Conservation (phyloP, 2,888 invertebrate genomes). For the Venustoraphidia nigricollis region DNA sequence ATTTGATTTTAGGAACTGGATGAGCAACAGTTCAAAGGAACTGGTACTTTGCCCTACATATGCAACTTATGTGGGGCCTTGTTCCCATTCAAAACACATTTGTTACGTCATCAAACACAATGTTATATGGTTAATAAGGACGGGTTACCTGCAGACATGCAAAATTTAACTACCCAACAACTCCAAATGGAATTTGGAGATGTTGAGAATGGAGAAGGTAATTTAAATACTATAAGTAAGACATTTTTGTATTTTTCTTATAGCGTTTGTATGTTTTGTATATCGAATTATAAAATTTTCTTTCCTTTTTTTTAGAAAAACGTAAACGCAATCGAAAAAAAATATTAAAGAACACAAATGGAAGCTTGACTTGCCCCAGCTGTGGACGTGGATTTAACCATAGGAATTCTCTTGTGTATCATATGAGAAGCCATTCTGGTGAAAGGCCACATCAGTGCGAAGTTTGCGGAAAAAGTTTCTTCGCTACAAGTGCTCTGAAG, state of each 20-base stretch:
- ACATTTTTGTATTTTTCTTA: no score
- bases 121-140: conserved; percentile 1
- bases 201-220: conserved; percentile 21
- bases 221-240: conserved; percentile 10
- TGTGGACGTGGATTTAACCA: conserved; percentile 66
- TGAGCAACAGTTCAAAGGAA: not conserved
- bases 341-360: conserved; percentile 12
- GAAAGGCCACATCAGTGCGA: conserved; percentile 63
- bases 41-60: not conserved
- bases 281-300: no score
- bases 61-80: conserved; percentile 1
- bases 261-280: no score
- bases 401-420: conserved; percentile 71
- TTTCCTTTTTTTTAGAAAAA: no score
- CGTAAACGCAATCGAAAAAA: conserved; percentile 22
- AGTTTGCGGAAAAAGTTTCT: conserved; percentile 70
- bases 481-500: conserved; percentile 66
- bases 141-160: not conserved
- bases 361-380: conserved; percentile 39
- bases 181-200: no score
- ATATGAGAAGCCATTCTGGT: conserved; percentile 63
- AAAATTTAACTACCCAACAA: no score
- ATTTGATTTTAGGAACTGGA: not conserved
- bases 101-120: not conserved
- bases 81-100: not conserved